These are phyloP conservation scores for Hecatera dysodea DNA, from an alignment of 2,888 invertebrate genomes.

Conservation along the genomic window DNA sequence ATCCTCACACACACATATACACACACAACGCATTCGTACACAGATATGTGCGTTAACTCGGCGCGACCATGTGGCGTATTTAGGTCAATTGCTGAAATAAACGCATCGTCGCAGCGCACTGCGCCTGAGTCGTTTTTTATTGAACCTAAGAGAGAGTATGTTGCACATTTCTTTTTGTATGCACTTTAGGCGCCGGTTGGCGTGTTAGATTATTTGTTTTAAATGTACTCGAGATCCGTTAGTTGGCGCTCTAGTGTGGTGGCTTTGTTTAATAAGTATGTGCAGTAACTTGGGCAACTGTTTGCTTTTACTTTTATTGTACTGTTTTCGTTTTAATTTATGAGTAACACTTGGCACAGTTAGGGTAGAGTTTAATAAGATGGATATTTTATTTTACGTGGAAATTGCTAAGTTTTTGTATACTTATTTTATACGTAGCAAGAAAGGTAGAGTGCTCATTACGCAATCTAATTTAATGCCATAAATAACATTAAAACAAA, in stretches of 20 bases:
- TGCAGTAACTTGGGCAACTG: slow-evolving; percentile 37
- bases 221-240: slow-evolving; percentile 63
- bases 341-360: slow-evolving; percentile 35
- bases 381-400: neutral
- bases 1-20: slow-evolving; percentile 66
- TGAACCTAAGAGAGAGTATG: slow-evolving; percentile 74
- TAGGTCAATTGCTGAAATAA: slow-evolving; percentile 89
- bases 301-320: slow-evolving; percentile 50
- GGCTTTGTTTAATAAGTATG: slow-evolving; percentile 36
- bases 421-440: neutral
- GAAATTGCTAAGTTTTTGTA: neutral
- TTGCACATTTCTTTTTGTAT: slow-evolving; percentile 70
- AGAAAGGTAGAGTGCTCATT: neutral
- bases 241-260: slow-evolving; percentile 52
- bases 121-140: slow-evolving; percentile 72
- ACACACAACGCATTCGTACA: slow-evolving; percentile 63
- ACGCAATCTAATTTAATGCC: neutral
- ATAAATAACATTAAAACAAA: neutral
- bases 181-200: slow-evolving; percentile 73
- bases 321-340: slow-evolving; percentile 34
- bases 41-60: slow-evolving; percentile 75
- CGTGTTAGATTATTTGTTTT: slow-evolving; percentile 67
- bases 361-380: neutral
- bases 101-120: slow-evolving; percentile 75
- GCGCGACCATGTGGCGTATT: slow-evolving; percentile 85